Conservation (phyloP, 2,797 vertebrate species). For the Betta splendens region DNA sequence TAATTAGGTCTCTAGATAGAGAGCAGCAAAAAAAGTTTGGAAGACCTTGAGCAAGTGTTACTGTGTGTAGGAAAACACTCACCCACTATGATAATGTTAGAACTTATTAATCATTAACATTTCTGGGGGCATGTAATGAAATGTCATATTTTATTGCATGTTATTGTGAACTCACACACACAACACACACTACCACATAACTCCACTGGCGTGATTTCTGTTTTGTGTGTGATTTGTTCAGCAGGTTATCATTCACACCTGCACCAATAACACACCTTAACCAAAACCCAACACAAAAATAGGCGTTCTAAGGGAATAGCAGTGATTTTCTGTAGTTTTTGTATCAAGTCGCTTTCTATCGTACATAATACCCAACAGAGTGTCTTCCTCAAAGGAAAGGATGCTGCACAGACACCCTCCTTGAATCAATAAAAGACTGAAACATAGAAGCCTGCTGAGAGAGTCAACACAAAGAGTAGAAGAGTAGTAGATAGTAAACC, state of each 20-base stretch:
- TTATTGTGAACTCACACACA: slow-evolving; percentile 13
- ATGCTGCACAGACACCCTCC: slow-evolving; percentile 38
- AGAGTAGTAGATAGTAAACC: slow-evolving; percentile 9
- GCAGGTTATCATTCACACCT: slow-evolving; percentile 14
- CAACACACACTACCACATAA: too few relatives aligned
- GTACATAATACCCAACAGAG: background rate
- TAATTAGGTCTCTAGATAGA: background rate
- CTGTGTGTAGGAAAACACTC: background rate
- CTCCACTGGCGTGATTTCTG: too few relatives aligned
- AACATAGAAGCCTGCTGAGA: background rate
- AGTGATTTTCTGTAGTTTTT: background rate
- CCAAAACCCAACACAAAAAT: background rate
- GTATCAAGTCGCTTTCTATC: too few relatives aligned
- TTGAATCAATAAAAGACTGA: slow-evolving; percentile 10
- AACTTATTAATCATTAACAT: slow-evolving; percentile 7
- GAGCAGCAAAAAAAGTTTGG: slow-evolving; percentile 4
- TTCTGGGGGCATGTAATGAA: slow-evolving; percentile 7
- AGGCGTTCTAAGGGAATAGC: background rate
- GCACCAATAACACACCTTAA: slow-evolving; percentile 1
- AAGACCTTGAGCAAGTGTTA: slow-evolving; percentile 2
- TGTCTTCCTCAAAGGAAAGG: slow-evolving; percentile 14
- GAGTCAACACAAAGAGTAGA: slow-evolving; percentile 24
- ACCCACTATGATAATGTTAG: background rate
- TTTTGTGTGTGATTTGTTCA: slow-evolving; percentile 11
- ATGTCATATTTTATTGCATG: background rate